Base-by-base conservation (phyloP, 2,113 vertebrate genomes). In the Polypterus senegalus region DNA sequence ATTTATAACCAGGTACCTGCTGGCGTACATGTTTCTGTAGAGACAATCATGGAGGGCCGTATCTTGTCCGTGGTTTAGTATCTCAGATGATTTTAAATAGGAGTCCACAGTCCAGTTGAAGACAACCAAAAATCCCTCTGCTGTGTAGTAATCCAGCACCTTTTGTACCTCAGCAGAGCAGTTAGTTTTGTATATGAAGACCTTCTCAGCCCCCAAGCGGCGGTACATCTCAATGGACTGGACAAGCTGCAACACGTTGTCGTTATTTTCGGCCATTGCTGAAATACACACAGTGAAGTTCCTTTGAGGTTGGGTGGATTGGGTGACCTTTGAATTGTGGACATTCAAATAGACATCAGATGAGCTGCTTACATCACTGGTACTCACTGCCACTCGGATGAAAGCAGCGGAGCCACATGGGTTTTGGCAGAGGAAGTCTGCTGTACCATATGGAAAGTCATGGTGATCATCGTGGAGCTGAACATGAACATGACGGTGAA, bases 141-240 rank as follows among this genome's bases (percentile, higher is more conserved):
- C 9, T 2, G 27, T 27, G 27, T 27, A 27, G 27, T 27, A 27
- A 27, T 27, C 27, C 27, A 27, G 27, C 27, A 68, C 44, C 48
- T 46, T 54, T 3, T 61, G 48, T 46, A 68, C 55, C 5, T 5
- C 3, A 6, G 49, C 4, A 44, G 58, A 62, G 11, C 58, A 67
- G 4, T 65, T 63, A 4, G 55, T 61, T 47, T 67, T 62, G 52
- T 70, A 67, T 9, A 70, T 47, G 3, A 67, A 10, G 3, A 69
- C 68, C 6, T 66, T 63, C 7, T 67, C 5, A 47, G 54, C 61
- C 7, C 68, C 61, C n/a, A 69, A 49, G 9, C 52, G 49, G 10
- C 48, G 64, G 61, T 67, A 63, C 61, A 69, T 63, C 46, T 69
- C 68, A 61, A 67, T 61, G 3, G 61, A 54, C 49, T 70, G 55